A percentile compares a stretch with the other conserved stretches of the same genome.
These are phyloP conservation scores for Drosophila ustulata DNA, from an alignment of 2,888 invertebrate species.

Conservation along the genomic window DNA sequence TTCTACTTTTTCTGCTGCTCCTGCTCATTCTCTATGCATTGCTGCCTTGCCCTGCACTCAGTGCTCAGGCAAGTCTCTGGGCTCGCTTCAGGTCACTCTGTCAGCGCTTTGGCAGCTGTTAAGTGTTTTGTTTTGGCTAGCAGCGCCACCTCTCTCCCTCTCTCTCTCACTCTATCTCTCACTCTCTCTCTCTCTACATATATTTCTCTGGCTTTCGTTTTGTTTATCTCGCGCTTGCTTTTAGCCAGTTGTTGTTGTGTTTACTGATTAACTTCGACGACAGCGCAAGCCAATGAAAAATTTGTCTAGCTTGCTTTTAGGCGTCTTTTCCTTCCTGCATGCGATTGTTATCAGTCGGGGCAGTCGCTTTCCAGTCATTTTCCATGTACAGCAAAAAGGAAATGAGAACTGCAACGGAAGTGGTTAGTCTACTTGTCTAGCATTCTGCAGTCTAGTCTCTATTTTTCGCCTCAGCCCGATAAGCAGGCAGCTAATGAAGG, in stretches of 20 bases:
- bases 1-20: background rate
- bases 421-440: conserved; percentile 13
- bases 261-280: conserved; percentile 55
- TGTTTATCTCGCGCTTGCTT: conserved; percentile 12
- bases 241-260: conserved; percentile 32
- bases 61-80: conserved; percentile 25
- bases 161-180: background rate
- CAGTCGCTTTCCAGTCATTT: background rate
- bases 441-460: background rate
- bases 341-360: conserved; percentile 15
- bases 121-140: conserved; percentile 68
- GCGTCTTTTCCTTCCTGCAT: background rate
- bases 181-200: background rate
- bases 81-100: conserved; percentile 69
- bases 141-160: background rate
- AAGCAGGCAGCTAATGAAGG: conserved; percentile 25
- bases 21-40: background rate
- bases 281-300: conserved; percentile 26
- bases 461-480: conserved; percentile 16
- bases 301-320: conserved; percentile 31
- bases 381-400: conserved; percentile 40
- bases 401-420: conserved; percentile 53
- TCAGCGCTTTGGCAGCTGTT: conserved; percentile 67
- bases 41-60: conserved; percentile 1
- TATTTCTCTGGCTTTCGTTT: background rate